Percentiles rank a stretch among this genome's conserved stretches.
Evolutionary conservation across 2,797 vertebrate species (phyloP).

Genomic region (Jordanella pulchra): DNA sequence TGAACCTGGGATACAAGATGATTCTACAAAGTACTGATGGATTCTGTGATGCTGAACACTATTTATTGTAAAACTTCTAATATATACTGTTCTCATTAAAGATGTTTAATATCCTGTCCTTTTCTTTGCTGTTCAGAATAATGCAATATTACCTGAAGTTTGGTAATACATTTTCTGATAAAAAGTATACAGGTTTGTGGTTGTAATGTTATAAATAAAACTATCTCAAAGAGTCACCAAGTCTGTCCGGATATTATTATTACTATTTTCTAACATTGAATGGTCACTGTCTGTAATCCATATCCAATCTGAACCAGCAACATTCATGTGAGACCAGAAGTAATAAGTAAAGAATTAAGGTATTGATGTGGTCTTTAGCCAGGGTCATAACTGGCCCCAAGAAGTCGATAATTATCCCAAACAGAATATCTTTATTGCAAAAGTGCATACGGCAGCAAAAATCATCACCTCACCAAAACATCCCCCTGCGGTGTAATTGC

Average conservation of each 20-base stretch:
- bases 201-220: slow-evolving; percentile 12
- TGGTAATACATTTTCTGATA: neutral
- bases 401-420: slow-evolving; percentile 84
- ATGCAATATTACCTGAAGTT: neutral
- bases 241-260: slow-evolving; percentile 45
- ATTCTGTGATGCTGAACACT: no score
- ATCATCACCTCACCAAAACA: slow-evolving; percentile 79
- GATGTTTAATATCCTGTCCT: neutral
- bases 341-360: slow-evolving; percentile 82
- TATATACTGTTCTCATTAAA: no score
- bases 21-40: no score
- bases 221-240: slow-evolving; percentile 66
- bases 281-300: slow-evolving; percentile 69
- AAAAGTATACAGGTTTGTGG: neutral
- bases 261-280: slow-evolving; percentile 73
- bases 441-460: slow-evolving; percentile 80
- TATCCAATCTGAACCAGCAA: slow-evolving; percentile 79
- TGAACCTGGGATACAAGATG: no score
- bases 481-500: slow-evolving; percentile 81
- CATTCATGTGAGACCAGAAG: slow-evolving; percentile 75
- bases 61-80: no score
- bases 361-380: slow-evolving; percentile 85
- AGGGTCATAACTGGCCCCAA: slow-evolving; percentile 80
- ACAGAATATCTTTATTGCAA: slow-evolving; percentile 84
- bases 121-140: neutral